phyloP scores from a whole-genome alignment of 2,888 invertebrate genomes.

The Agrotis segetum region DNA sequence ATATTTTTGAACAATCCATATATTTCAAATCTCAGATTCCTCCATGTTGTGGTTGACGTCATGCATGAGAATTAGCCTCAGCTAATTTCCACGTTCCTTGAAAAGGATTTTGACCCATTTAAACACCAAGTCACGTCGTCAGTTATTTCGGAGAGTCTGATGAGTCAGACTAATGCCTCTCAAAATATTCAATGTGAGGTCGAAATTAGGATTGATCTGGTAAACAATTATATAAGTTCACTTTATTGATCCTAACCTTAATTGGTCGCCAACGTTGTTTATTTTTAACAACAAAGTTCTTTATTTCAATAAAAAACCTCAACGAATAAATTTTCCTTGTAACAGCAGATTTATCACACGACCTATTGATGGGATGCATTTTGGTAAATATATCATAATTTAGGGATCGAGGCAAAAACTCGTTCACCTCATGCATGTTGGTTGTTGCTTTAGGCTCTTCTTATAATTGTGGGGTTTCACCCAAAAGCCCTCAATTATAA shows the following conservation, averaged over 20 bases:
- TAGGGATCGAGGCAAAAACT: conserved; percentile 85
- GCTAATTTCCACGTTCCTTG: conserved; percentile 17
- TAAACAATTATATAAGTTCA: conserved; percentile 3
- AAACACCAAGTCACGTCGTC: conserved; percentile 20
- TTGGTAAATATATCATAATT: conserved; percentile 86
- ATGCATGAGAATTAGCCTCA: conserved; percentile 11
- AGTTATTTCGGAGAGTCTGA: conserved; percentile 14
- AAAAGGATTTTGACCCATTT: conserved; percentile 27
- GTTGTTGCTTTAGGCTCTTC: conserved; percentile 87
- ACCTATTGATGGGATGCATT: conserved; percentile 73
- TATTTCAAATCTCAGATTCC: too few species aligned
- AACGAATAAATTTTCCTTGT: conserved; percentile 58
- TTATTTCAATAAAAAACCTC: conserved; percentile 51
- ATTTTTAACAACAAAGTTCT: conserved; percentile 47
- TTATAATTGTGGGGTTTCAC: conserved; percentile 91
- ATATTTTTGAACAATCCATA: not conserved
- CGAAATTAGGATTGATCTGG: not conserved
- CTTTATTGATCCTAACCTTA: not conserved
- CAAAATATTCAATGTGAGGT: conserved; percentile 6
- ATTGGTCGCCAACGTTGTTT: conserved; percentile 27
- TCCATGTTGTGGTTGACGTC: conserved; percentile 7
- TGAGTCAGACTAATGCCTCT: conserved; percentile 18
- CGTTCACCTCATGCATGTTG: conserved; percentile 86
- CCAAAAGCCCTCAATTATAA: conserved; percentile 91
- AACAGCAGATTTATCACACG: conserved; percentile 69